These are phyloP conservation scores for Chaenodraco wilsoni DNA, from an alignment of 2,797 vertebrate species.

Conservation along the genomic window DNA sequence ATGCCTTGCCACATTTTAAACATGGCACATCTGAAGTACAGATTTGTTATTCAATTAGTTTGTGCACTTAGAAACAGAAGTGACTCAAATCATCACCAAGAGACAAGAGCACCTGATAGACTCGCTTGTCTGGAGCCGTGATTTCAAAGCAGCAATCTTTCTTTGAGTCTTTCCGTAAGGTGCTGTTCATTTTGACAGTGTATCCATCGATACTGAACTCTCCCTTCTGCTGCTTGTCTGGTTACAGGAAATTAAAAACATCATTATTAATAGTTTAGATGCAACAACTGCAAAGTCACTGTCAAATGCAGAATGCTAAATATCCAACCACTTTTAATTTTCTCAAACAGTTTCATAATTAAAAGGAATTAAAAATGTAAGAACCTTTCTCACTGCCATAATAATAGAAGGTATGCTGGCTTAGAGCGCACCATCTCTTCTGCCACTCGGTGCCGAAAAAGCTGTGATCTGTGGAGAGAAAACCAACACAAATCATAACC, in stretches of 20 bases:
- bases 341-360: neutral
- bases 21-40: constrained; percentile 25
- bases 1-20: constrained; percentile 29
- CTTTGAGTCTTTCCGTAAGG: constrained; percentile 92
- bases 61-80: constrained; percentile 13
- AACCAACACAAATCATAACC: neutral
- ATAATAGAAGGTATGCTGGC: constrained; percentile 91
- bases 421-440: constrained; percentile 96
- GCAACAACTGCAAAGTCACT: neutral
- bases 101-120: constrained; percentile 89
- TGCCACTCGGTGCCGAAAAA: constrained; percentile 99
- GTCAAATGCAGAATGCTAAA: constrained; percentile 8
- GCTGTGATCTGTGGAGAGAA: constrained; percentile 89
- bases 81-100: neutral
- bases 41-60: constrained; percentile 31
- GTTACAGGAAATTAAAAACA: constrained; percentile 54
- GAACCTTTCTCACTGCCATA: constrained; percentile 97
- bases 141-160: constrained; percentile 99
- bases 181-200: constrained; percentile 90
- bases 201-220: constrained; percentile 96
- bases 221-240: constrained; percentile 99
- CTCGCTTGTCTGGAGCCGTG: constrained; percentile 92
- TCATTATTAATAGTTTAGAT: constrained; percentile 7
- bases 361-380: neutral
- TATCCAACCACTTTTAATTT: neutral